Conservation (phyloP, 2,797 vertebrate species). For the Sardinella longiceps region DNA sequence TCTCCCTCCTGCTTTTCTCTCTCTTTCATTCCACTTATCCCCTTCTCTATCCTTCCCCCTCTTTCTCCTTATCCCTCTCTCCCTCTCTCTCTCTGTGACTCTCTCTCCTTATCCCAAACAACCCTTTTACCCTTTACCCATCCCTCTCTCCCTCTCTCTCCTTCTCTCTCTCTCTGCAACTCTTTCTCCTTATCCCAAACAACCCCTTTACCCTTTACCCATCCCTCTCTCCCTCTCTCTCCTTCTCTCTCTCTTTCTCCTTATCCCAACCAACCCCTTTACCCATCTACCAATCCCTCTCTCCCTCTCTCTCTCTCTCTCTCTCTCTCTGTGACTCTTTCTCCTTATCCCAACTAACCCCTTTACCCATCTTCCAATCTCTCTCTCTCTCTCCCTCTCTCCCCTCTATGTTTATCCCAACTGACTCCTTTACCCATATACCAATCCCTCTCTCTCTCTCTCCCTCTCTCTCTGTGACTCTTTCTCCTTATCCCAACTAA, state of each 20-base stretch:
- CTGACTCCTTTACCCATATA: too few relatives aligned
- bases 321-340: not conserved
- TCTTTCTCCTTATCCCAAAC: not conserved
- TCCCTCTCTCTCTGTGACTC: not conserved
- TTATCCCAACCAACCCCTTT: too few relatives aligned
- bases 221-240: too few relatives aligned
- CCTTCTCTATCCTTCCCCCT: not conserved
- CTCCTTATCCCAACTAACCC: not conserved
- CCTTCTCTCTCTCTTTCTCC: not conserved
- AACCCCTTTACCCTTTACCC: not conserved
- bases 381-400: not conserved
- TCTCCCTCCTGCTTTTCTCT: not conserved
- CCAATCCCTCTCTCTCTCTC: too few relatives aligned
- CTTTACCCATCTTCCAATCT: not conserved
- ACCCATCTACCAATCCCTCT: too few relatives aligned
- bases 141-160: not conserved
- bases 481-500: not conserved
- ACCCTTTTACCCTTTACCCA: too few relatives aligned
- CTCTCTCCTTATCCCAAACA: too few relatives aligned
- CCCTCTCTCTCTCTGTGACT: too few relatives aligned
- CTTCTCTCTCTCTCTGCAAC: not conserved
- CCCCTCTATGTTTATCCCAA: not conserved
- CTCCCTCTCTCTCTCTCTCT: not conserved
- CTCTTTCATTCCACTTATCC: not conserved
- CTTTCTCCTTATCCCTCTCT: not conserved